Evolutionary conservation across 2,797 vertebrate species (phyloP), one percentile per base, ranked within the genome.

Genomic region (Linurgus olivaceus): DNA sequence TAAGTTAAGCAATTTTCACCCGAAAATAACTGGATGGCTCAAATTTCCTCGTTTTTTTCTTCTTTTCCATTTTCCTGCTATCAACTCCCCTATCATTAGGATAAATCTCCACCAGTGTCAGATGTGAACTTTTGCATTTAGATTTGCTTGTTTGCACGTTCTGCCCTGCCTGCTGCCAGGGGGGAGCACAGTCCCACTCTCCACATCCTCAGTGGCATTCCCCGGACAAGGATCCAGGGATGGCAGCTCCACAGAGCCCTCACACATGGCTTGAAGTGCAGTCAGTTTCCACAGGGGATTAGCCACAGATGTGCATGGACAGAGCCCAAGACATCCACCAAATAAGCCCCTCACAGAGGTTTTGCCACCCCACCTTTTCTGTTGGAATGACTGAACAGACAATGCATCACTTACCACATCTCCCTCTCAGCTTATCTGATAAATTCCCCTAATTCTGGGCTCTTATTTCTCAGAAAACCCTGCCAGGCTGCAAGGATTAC

Each of bases 1-100:
- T 89, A 54, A 55, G 42, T 95, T 93, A 96, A 79, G 85, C 77
- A 89, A 86, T 87, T 85, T 91, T 91, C 92, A 90, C 62, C 61
- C 88, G 7, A 88, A 88, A 92, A 90, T 19, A 88, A 90, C 74
- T 67, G 54, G 21, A 67, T 95, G 58, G 33, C 80, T 96, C 71
- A 44, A 68, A 12, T 74, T 26, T 42, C 55, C 63, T 72, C 11
- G 0, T 10, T 47, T 59, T 50, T 76, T 51, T 4, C 18, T 18
- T 24, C 17, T 33, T 61, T 35, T n/a, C 18, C 13, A 35, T 82
- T 68, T 54, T 58, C 40, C 55, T 58, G 37, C 68, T 94, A 65
- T 65, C 84, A 58, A 48, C 50, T 68, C 29, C 58, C 58, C 72
- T 78, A n/a, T 67, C 65, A 91, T 94, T 92, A 81, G 55, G 66